A percentile compares a stretch with the other conserved stretches of the same genome.
Evolutionary conservation across 2,113 vertebrate species (phyloP).

Genomic region (Panthera leo): DNA sequence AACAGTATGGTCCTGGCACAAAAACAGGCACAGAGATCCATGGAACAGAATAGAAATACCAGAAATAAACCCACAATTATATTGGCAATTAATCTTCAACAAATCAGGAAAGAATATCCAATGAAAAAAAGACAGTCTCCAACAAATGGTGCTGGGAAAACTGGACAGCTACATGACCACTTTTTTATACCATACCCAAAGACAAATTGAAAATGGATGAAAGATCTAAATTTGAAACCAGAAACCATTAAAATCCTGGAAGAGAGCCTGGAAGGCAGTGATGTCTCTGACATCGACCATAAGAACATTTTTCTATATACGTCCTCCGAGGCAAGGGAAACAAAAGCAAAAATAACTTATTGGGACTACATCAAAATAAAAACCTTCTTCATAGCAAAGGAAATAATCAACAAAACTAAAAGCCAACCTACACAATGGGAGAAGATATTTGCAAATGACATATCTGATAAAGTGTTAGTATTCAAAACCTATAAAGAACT

Average conservation of each 20-base stretch:
- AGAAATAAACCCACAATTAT: neutral
- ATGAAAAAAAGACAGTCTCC: neutral
- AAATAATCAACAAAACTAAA: neutral
- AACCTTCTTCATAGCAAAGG: neutral
- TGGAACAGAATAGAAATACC: neutral
- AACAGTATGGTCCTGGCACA: neutral
- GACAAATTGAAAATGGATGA: neutral
- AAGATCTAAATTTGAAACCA: neutral
- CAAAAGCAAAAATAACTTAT: neutral
- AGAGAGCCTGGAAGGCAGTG: neutral
- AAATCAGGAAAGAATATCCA: neutral
- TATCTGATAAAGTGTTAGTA: neutral
- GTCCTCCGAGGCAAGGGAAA: neutral
- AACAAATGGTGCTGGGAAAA: neutral
- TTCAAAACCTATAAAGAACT: neutral
- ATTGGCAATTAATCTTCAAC: neutral
- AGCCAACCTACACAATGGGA: neutral
- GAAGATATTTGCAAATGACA: neutral
- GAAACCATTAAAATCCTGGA: neutral
- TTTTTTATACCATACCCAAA: neutral
- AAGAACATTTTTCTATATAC: neutral
- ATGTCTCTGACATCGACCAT: neutral
- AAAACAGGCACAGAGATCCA: neutral
- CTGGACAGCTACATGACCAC: neutral
- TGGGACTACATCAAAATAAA: neutral